Conservation (phyloP, 1,140 invertebrate genomes). For the Rhagoletis zephyria region DNA sequence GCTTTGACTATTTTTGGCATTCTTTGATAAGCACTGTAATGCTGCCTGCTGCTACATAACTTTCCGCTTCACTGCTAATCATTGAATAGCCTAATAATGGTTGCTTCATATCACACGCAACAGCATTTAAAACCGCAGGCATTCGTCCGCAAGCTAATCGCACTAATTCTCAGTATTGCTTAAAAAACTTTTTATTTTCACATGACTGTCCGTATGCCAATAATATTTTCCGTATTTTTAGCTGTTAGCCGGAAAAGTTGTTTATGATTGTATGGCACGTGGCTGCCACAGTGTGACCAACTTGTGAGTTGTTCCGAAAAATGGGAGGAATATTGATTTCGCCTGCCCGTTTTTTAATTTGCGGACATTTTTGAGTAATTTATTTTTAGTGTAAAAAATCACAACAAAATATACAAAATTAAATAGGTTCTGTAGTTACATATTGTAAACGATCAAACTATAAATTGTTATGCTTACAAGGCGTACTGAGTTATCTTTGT, state of each 20-base stretch:
- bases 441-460: too few relatives aligned
- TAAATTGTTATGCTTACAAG: too few relatives aligned
- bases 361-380: too few relatives aligned
- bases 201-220: background rate
- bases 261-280: background rate
- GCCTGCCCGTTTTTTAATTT: too few relatives aligned
- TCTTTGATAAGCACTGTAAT: background rate
- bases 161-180: background rate
- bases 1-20: conserved; percentile 1
- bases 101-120: background rate
- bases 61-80: background rate
- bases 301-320: background rate
- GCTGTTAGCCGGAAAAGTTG: background rate
- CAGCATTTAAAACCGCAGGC: background rate
- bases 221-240: conserved; percentile 30
- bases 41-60: background rate
- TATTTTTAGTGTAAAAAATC: too few relatives aligned
- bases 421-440: too few relatives aligned
- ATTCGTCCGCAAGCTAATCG: background rate
- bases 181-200: background rate
- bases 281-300: background rate
- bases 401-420: too few relatives aligned
- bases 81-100: background rate
- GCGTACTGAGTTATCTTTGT: too few relatives aligned
- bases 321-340: background rate